Evolutionary conservation across 2,113 vertebrate species (phyloP).

Genomic region (Ursus arctos): DNA sequence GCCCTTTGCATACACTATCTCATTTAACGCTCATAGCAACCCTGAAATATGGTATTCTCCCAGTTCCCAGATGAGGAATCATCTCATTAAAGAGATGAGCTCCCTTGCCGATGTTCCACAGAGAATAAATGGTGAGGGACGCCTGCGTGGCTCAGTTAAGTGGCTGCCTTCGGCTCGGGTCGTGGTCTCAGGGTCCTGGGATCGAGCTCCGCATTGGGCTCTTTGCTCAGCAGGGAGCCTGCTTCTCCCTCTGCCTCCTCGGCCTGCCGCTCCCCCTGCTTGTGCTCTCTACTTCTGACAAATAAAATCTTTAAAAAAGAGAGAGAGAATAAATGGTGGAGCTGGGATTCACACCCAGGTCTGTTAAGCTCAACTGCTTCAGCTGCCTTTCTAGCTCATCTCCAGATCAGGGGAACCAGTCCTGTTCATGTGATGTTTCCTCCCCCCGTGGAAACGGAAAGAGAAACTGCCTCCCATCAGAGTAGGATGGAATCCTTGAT

Average conservation of each 20-base stretch:
- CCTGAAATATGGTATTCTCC: background rate
- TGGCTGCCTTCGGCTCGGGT: no score
- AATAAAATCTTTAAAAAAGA: no score
- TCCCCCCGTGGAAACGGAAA: background rate
- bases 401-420: background rate
- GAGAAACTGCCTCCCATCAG: background rate
- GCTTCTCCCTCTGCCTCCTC: no score
- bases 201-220: no score
- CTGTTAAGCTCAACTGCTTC: constrained; percentile 7
- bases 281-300: no score
- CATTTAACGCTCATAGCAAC: constrained; percentile 8
- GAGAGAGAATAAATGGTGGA: constrained; percentile 3
- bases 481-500: background rate
- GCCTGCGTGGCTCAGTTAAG: no score
- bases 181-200: no score
- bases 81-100: constrained; percentile 1
- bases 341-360: background rate
- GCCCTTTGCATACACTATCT: background rate
- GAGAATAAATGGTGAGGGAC: background rate
- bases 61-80: background rate
- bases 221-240: no score
- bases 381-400: constrained; percentile 1
- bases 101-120: background rate
- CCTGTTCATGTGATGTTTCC: background rate
- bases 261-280: no score